Evolutionary conservation across 30 jellyfish, hydroid and myxozoan species (phyloP).

Genomic region (Chrysaora quinquecirrha): DNA sequence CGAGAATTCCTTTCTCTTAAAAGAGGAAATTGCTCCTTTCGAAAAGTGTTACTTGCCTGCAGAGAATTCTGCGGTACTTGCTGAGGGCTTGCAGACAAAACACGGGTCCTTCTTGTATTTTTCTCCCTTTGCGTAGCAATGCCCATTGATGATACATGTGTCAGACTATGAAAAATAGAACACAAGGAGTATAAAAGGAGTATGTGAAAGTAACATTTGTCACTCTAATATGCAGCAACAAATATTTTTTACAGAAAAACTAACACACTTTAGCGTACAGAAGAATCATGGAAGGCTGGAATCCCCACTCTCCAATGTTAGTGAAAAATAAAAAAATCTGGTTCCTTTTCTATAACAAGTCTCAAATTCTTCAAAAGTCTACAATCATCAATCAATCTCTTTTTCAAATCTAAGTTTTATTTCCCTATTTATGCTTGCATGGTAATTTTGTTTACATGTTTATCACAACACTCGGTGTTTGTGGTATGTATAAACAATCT

Average conservation of each 20-base stretch:
- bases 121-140: conserved; percentile 38
- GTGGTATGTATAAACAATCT: neutral
- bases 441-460: too few relatives aligned
- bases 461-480: too few relatives aligned
- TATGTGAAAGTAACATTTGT: too few relatives aligned
- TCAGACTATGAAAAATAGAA: conserved; percentile 20
- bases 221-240: neutral
- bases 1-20: too few relatives aligned
- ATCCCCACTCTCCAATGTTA: neutral
- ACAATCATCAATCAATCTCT: neutral
- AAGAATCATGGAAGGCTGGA: neutral
- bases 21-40: too few relatives aligned
- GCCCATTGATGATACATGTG: conserved; percentile 56
- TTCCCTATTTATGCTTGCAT: neutral
- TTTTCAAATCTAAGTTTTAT: neutral
- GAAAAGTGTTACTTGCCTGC: too few relatives aligned
- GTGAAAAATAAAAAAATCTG: neutral
- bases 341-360: neutral
- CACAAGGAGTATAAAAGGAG: neutral
- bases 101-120: conserved; percentile 25
- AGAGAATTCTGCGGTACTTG: neutral
- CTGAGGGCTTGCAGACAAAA: conserved; percentile 46
- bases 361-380: neutral
- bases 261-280: neutral
- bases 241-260: neutral